Conservation (phyloP, 2,888 invertebrate genomes). For the Hipparchia sbordonii region DNA sequence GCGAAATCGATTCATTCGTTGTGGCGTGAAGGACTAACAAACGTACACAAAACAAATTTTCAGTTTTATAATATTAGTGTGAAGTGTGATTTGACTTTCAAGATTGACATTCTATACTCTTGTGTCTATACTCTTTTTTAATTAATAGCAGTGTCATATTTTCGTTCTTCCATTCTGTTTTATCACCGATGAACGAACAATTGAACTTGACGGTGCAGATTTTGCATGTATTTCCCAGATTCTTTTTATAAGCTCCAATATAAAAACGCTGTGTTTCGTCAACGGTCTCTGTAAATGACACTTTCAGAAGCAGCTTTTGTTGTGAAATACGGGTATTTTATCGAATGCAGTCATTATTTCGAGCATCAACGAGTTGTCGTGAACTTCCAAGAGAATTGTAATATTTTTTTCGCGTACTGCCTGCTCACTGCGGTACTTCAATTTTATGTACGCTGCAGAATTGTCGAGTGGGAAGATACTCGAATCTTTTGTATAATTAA, state of each 20-base stretch:
- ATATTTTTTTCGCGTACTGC: constrained; percentile 26
- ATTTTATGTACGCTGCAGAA: constrained; percentile 25
- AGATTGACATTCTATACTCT: too few relatives aligned
- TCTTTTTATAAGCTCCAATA: not conserved
- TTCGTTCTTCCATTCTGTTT: too few relatives aligned
- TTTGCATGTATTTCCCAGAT: not conserved
- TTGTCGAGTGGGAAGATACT: constrained; percentile 15
- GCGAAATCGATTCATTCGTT: too few relatives aligned
- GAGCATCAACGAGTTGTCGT: constrained; percentile 16
- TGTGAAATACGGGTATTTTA: constrained; percentile 20
- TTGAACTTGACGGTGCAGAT: constrained; percentile 3
- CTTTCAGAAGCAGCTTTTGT: constrained; percentile 16
- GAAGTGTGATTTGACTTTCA: too few relatives aligned
- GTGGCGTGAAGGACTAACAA: too few relatives aligned
- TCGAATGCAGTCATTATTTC: constrained; percentile 29
- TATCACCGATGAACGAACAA: not conserved
- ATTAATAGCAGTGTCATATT: not conserved
- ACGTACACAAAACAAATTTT: too few relatives aligned
- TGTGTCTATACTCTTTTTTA: too few relatives aligned
- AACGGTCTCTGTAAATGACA: constrained; percentile 7
- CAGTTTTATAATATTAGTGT: too few relatives aligned
- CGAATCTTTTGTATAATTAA: not conserved
- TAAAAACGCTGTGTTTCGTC: constrained; percentile 6
- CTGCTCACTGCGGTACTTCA: constrained; percentile 11
- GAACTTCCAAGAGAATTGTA: constrained; percentile 21